Evolutionary conservation across 2,797 vertebrate genomes (phyloP), one percentile per base, ranked within the genome.

Genomic region (Poecilia wingei): DNA sequence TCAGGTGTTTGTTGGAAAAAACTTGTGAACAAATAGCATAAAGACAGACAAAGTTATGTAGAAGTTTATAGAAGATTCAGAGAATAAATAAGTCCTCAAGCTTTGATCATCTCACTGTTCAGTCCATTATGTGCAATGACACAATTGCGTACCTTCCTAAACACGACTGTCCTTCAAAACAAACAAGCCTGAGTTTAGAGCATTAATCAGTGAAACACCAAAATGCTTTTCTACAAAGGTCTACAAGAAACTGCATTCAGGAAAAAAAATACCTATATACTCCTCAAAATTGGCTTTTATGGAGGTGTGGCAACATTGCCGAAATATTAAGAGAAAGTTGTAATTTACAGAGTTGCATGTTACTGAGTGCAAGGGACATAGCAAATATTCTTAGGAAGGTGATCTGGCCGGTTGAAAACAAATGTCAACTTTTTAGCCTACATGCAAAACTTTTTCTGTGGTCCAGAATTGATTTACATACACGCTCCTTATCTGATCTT

Each of bases 371-470:
- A 66, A 36, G 61, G 61, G 8, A 22, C 61, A 36, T 10, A 20
- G 16, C 3, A 66, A 39, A 66, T 3, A 66, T 66, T 22, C 10
- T 39, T 10, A n/a, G 20, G 10, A 22, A 66, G 33, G 33, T 8
- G 3, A 36, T 9, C 3, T 36, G 16, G 33, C 16, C 16, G 39
- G 33, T 22, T 69, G 66, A 69, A 10, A 69, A 39, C 8, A 69
- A 68, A 39, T 13, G 20, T 41, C 2, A 41, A 25, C 8, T 7
- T 69, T 45, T 13, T 45, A 43, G 22, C 9, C 5, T 6, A 3
- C 68, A 43, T 69, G 25, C 68, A 43, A 69, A 69, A 69, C 39
- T n/a, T 25, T 43, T 69, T 69, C 39, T 45, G 7, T 66, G 61
- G 22, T 22, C 2, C 13, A 66, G 18, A 66, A 39, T 16, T 39